phyloP scores from a whole-genome alignment of 1,140 invertebrate genomes.

The Palaemon carinicauda region DNA sequence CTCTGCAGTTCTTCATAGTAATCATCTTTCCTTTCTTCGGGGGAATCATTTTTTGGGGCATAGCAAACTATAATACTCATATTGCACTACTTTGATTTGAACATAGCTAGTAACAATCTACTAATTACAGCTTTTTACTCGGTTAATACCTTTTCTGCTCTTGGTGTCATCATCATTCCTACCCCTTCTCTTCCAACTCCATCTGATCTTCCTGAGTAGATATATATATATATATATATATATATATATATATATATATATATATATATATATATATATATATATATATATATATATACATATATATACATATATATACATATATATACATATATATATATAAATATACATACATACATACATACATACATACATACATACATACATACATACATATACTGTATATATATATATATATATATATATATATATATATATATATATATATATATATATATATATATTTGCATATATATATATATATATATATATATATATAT shows the following conservation, averaged over 20 bases:
- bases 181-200: too few species aligned
- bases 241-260: neutral
- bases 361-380: neutral
- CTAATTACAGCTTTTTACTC: neutral
- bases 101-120: too few species aligned
- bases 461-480: neutral
- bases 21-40: too few species aligned
- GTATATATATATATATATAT: neutral
- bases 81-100: too few species aligned
- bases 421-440: neutral
- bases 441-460: neutral
- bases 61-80: too few species aligned
- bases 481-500: neutral
- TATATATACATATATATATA: slow-evolving; percentile 9
- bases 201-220: too few species aligned
- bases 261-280: neutral
- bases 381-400: neutral
- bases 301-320: neutral
- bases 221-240: neutral
- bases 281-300: neutral
- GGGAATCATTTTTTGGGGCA: neutral
- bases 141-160: neutral
- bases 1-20: too few species aligned
- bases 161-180: too few species aligned
- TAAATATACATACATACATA: neutral